Conservation (phyloP, 2,888 invertebrate species). For the Orchestes rusci region DNA sequence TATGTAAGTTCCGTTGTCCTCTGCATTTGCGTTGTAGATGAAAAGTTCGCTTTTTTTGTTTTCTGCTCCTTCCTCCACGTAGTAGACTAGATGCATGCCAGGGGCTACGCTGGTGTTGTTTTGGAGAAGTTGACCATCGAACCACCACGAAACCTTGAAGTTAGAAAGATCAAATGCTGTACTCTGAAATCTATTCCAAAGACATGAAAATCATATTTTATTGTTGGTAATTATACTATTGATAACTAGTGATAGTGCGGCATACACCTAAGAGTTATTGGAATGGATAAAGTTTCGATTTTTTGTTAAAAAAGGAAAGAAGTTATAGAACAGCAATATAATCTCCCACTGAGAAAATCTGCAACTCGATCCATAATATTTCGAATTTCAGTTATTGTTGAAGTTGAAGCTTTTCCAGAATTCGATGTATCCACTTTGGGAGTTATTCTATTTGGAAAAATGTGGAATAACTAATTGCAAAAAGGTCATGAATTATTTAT, state of each 20-base stretch:
- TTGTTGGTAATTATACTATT: too few species aligned
- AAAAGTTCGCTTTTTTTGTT: conserved; percentile 73
- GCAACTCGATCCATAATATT: too few species aligned
- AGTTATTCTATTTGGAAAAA: conserved; percentile 23
- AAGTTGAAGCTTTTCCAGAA: too few species aligned
- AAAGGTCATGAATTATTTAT: conserved; percentile 17
- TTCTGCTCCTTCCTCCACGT: conserved; percentile 61
- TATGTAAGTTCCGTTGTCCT: conserved; percentile 79
- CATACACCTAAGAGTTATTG: too few species aligned
- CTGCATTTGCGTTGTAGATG: conserved; percentile 67
- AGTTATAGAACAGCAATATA: background rate
- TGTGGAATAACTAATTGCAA: conserved; percentile 21
- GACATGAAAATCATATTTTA: too few species aligned
- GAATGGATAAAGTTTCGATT: conserved; percentile 1
- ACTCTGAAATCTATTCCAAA: too few species aligned
- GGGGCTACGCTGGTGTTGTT: conserved; percentile 64
- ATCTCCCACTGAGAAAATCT: too few species aligned
- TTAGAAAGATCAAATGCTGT: conserved; percentile 1
- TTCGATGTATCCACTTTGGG: too few species aligned
- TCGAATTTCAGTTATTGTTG: too few species aligned
- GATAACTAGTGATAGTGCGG: too few species aligned
- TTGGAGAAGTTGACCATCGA: conserved; percentile 71
- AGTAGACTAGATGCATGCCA: conserved; percentile 62
- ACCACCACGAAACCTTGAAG: conserved; percentile 62
- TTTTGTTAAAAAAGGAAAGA: background rate